A percentile compares a stretch with the other conserved stretches of the same genome.
phyloP scores from a whole-genome alignment of 92 coral and sea anemone genomes.

The Pocillopora grandis region DNA sequence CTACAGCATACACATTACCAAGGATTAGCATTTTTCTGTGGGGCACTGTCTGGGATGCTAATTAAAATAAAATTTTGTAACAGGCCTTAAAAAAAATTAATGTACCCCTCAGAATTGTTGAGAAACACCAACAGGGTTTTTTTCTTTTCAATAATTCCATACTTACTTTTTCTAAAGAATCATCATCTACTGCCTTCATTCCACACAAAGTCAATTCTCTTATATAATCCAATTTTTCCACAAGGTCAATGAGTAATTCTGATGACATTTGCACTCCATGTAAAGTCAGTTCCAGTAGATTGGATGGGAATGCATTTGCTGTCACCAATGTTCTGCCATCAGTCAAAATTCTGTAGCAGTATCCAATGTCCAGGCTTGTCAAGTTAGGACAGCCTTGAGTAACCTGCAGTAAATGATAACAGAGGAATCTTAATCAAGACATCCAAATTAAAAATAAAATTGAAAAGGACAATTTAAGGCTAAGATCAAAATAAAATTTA shows the following conservation, averaged over 20 bases:
- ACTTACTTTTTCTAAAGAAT: slow-evolving; percentile 60
- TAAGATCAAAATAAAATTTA: too few species aligned
- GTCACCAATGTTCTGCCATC: slow-evolving; percentile 55
- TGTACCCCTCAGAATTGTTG: too few species aligned
- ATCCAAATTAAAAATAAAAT: too few species aligned
- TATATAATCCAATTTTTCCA: slow-evolving; percentile 39
- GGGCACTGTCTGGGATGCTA: too few species aligned
- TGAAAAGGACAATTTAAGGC: too few species aligned
- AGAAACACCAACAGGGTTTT: too few species aligned
- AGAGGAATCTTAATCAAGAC: too few species aligned
- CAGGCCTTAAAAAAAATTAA: background rate
- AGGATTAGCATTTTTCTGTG: too few species aligned
- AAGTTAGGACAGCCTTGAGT: slow-evolving; percentile 70
- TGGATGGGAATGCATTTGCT: slow-evolving; percentile 61
- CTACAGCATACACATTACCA: too few species aligned
- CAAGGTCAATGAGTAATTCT: slow-evolving; percentile 56
- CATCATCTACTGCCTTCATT: slow-evolving; percentile 66
- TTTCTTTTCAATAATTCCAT: too few species aligned
- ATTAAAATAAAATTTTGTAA: background rate
- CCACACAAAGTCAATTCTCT: slow-evolving; percentile 73
- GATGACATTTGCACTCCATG: slow-evolving; percentile 76
- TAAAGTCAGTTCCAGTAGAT: slow-evolving; percentile 67
- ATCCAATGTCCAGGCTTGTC: slow-evolving; percentile 72
- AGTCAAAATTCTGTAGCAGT: slow-evolving; percentile 71
- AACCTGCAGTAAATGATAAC: slow-evolving; percentile 33